phyloP scores from a whole-genome alignment of 2,113 vertebrate species.

The Chaetops frenatus region DNA sequence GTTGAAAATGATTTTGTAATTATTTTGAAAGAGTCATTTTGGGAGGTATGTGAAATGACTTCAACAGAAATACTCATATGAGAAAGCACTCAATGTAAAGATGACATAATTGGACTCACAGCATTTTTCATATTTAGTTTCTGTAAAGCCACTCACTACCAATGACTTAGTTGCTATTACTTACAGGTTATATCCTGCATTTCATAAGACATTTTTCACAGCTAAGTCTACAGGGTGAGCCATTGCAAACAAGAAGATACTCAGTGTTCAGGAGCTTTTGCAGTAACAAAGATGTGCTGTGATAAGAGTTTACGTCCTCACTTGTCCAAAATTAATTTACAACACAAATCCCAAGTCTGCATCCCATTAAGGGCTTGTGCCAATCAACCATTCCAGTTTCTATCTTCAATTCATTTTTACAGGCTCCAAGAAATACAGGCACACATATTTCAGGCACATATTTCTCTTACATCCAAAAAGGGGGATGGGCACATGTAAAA shows the following conservation, averaged over 20 bases:
- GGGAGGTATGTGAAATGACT: slow-evolving; percentile 32
- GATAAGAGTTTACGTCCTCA: background rate
- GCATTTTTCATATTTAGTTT: background rate
- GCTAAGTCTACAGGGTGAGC: background rate
- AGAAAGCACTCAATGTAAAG: slow-evolving; percentile 34
- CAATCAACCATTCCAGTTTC: background rate
- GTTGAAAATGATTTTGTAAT: slow-evolving; percentile 58
- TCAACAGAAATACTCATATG: slow-evolving; percentile 13
- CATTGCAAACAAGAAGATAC: background rate
- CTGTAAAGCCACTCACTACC: background rate
- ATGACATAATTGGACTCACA: slow-evolving; percentile 3
- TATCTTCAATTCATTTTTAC: background rate
- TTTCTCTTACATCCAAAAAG: background rate
- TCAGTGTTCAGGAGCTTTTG: background rate
- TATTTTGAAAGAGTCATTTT: slow-evolving; percentile 55
- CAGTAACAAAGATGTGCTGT: background rate
- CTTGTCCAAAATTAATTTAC: background rate
- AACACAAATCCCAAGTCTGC: background rate
- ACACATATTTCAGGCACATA: background rate
- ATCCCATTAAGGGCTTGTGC: background rate
- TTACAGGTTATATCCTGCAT: background rate
- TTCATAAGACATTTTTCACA: slow-evolving; percentile 1
- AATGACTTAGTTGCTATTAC: background rate
- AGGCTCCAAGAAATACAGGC: background rate
- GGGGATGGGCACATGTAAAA: background rate